Conservation (phyloP, 2,797 vertebrate species). For the Sebastes kiyomatsui region DNA sequence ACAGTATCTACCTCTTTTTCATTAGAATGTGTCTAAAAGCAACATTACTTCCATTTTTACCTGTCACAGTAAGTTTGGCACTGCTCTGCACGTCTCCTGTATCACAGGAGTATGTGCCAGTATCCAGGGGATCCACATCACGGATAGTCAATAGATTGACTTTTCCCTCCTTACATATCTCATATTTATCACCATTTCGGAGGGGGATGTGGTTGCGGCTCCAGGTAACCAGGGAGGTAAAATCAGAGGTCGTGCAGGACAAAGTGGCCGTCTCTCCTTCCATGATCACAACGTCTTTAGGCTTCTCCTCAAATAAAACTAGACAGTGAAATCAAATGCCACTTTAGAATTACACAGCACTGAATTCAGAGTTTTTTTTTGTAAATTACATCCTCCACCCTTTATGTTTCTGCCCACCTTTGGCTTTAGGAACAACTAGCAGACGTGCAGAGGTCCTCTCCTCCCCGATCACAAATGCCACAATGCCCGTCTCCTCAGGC, state of each 20-base stretch:
- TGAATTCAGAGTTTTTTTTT: neutral
- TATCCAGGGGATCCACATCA: conserved; percentile 80
- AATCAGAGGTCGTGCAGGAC: conserved; percentile 77
- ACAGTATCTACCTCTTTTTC: neutral
- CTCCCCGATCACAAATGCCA: conserved; percentile 83
- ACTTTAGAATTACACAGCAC: neutral
- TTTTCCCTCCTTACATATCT: conserved; percentile 76
- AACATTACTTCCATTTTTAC: conserved; percentile 33
- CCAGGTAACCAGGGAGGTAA: conserved; percentile 73
- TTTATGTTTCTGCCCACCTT: conserved; percentile 64
- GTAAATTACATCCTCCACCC: neutral
- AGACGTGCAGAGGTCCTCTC: conserved; percentile 83
- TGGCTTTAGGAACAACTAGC: conserved; percentile 83
- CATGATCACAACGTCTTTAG: conserved; percentile 66
- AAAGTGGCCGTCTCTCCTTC: conserved; percentile 79
- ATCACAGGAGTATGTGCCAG: conserved; percentile 87
- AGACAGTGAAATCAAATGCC: conserved; percentile 10
- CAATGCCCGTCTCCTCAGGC: conserved; percentile 84
- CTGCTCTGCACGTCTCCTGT: conserved; percentile 85
- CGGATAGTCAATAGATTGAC: conserved; percentile 76
- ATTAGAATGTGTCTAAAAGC: neutral
- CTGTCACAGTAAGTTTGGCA: conserved; percentile 81
- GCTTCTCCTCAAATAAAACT: conserved; percentile 81
- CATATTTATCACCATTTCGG: conserved; percentile 73
- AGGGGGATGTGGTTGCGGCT: conserved; percentile 77